Base-by-base conservation (phyloP, 2,888 invertebrate species). In the Eristalinus aeneus region DNA sequence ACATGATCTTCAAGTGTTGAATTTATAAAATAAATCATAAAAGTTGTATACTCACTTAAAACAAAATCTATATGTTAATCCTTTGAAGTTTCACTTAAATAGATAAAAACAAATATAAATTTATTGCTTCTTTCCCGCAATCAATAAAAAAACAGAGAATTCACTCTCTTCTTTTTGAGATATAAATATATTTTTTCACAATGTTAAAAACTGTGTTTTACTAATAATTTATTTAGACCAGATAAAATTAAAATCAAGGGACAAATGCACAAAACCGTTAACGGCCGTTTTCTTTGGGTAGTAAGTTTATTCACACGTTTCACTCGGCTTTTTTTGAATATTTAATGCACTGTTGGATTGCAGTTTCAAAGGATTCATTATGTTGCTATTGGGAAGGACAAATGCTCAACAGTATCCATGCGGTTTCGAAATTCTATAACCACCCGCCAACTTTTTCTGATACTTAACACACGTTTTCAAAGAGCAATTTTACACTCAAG, bases 401-500 rank as follows among this genome's bases (percentile, higher is more conserved):
- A 27, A 34, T 34, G 34, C 34, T 8, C 34, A 9, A 10, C 1
- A 8, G 9, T 34, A 34, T 34, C 2, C 10, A 56, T 11, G 23
- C 22, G 11, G 23, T 23, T 56, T 23, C 23, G 56, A 56, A 56
- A 56, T 23, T 56, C 23, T 56, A 56, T 23, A 10, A 23, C 12
- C 53, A 53, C 65, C 23, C 69, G 23, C 36, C 34, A 58, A 56
- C 20, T 12, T 56, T 60, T 22, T 22, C 46, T 23, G 31, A 61
- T 8, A 54, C 23, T 65, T 71, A 27, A 56, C n/a, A 46, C 8
- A 46, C 9, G 46, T 16, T 46, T 46, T 54, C 34, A 53, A 61
- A 71, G 61, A 65, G 56, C 32, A 84, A 79, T 79, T 61, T 75
- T 63, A 80, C 84, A 60, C 71, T 67, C 54, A 75, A 84, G 75